Conservation (phyloP, 2,888 invertebrate genomes). For the Apamea monoglypha region DNA sequence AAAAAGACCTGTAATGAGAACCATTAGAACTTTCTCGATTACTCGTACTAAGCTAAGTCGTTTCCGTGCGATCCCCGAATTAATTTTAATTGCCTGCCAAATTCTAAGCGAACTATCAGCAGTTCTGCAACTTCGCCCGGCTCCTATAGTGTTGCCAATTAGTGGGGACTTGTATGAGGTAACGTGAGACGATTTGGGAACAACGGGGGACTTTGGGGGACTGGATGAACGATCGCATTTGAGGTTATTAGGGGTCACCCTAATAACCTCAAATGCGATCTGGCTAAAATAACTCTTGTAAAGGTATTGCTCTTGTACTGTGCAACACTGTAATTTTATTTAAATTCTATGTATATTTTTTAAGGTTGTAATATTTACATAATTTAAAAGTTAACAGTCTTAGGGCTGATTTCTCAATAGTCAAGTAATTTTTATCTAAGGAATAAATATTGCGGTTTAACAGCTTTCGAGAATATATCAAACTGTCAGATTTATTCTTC, state of each 20-base stretch:
- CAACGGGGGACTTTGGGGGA: neutral
- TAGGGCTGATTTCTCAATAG: no score
- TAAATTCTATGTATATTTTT: neutral
- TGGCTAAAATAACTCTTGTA: no score
- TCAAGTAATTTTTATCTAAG: no score
- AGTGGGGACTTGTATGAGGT: conserved; percentile 38
- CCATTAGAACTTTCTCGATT: conserved; percentile 17
- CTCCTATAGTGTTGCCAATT: conserved; percentile 35
- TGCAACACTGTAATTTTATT: neutral
- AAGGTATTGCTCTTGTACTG: neutral
- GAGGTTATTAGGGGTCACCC: neutral
- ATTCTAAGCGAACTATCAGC: conserved; percentile 37
- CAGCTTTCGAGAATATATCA: no score
- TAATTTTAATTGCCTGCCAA: conserved; percentile 42
- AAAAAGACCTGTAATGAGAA: conserved; percentile 13
- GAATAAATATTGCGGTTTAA: no score
- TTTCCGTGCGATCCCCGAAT: conserved; percentile 1
- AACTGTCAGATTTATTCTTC: no score
- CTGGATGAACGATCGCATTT: neutral
- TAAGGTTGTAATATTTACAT: neutral
- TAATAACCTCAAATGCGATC: no score
- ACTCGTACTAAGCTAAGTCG: conserved; percentile 17
- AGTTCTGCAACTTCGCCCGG: conserved; percentile 38
- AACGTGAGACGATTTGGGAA: conserved; percentile 41
- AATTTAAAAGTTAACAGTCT: neutral